A percentile compares a stretch with the other conserved stretches of the same genome.
Conservation (phyloP, 1,140 invertebrate genomes). For the Drosophila auraria region DNA sequence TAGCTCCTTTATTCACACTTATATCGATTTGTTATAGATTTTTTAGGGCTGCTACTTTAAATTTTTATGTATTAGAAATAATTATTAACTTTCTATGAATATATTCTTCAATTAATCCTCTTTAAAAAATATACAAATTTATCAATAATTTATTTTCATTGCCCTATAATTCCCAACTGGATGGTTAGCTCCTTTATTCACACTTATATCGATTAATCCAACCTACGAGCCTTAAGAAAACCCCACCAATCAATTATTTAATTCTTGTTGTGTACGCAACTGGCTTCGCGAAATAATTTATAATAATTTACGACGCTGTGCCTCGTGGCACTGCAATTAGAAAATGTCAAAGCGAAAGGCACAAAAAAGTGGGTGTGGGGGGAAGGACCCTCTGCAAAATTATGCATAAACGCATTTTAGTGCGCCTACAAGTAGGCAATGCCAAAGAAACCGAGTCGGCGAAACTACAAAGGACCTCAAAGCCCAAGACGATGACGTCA, state of each 20-base stretch:
- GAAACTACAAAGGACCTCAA: conserved; percentile 72
- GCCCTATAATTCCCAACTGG: too few species aligned
- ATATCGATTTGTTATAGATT: too few species aligned
- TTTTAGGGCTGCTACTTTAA: too few species aligned
- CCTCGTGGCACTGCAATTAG: conserved; percentile 64
- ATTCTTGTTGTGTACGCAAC: conserved; percentile 15
- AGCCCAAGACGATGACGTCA: conserved; percentile 36
- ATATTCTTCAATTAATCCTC: too few species aligned
- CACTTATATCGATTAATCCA: too few species aligned
- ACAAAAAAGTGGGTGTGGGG: conserved; percentile 14
- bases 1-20: too few species aligned
- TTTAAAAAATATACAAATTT: too few species aligned
- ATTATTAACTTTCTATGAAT: too few species aligned
- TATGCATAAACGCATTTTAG: conserved; percentile 83
- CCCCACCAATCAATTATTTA: not conserved
- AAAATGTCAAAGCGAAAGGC: conserved; percentile 39
- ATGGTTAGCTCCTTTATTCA: too few species aligned
- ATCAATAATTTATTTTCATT: too few species aligned
- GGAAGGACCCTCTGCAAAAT: conserved; percentile 56
- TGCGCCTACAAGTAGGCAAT: conserved; percentile 81
- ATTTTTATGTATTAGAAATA: too few species aligned
- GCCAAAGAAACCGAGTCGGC: conserved; percentile 48
- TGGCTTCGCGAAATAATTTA: conserved; percentile 64
- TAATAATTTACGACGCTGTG: conserved; percentile 67
- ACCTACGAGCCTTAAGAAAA: not conserved